These are phyloP conservation scores for Clarias pachynema DNA, from an alignment of 2,797 vertebrate species.

Conservation along the genomic window DNA sequence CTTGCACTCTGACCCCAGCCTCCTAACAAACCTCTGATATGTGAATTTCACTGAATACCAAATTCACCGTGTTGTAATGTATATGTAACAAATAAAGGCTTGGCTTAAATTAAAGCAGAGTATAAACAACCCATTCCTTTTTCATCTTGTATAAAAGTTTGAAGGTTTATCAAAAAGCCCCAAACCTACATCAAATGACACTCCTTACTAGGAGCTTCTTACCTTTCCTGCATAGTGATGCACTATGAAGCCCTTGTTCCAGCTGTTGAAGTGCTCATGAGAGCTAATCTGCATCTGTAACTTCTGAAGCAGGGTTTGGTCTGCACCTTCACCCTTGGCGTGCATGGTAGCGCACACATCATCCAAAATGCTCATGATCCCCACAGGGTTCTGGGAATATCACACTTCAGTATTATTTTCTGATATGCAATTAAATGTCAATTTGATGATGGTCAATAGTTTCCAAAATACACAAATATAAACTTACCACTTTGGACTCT, in stretches of 20 bases:
- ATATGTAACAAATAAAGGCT: too few relatives aligned
- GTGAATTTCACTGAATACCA: too few relatives aligned
- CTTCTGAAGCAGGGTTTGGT: constrained; percentile 83
- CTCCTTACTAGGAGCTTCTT: constrained; percentile 29
- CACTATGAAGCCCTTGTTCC: constrained; percentile 81
- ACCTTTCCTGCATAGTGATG: constrained; percentile 87
- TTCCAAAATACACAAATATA: background rate
- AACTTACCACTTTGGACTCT: constrained; percentile 83
- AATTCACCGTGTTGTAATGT: too few relatives aligned
- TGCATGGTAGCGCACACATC: constrained; percentile 87
- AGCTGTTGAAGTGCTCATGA: constrained; percentile 84
- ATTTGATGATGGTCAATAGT: background rate
- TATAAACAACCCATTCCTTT: background rate
- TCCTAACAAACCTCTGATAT: too few relatives aligned
- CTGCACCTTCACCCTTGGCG: constrained; percentile 82
- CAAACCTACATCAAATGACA: background rate
- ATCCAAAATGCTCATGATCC: constrained; percentile 83
- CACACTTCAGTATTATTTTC: background rate
- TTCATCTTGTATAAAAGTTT: background rate
- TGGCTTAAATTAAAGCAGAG: too few relatives aligned
- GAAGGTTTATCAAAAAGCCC: background rate
- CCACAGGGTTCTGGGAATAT: constrained; percentile 74
- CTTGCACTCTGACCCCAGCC: too few relatives aligned
- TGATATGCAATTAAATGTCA: background rate
- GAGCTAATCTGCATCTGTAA: constrained; percentile 76